phyloP scores from a whole-genome alignment of 2,888 invertebrate genomes.

The Chloroclystis v-ata region DNA sequence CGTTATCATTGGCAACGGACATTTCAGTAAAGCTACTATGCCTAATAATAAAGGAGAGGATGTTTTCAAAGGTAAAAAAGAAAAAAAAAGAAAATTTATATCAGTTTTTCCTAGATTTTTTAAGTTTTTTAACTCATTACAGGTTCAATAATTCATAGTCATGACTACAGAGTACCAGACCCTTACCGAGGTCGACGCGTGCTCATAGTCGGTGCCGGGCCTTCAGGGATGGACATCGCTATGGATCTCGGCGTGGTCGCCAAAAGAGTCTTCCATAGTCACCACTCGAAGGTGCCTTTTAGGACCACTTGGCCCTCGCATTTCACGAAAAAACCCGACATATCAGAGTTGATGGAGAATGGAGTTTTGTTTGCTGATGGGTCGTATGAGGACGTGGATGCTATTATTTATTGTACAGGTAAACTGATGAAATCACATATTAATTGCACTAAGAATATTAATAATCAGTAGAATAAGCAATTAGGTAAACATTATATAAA shows the following conservation, averaged over 20 bases:
- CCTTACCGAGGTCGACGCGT: slow-evolving; percentile 78
- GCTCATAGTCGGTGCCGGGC: slow-evolving; percentile 83
- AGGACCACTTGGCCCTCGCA: slow-evolving; percentile 64
- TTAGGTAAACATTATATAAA: too few species aligned
- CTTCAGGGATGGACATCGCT: slow-evolving; percentile 86
- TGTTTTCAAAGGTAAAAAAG: slow-evolving; percentile 64
- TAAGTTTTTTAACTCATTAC: too few species aligned
- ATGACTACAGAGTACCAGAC: slow-evolving; percentile 82
- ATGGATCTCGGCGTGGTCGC: slow-evolving; percentile 77
- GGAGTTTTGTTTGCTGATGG: slow-evolving; percentile 80
- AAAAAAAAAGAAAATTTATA: too few species aligned
- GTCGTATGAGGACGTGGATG: slow-evolving; percentile 78
- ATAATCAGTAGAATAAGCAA: too few species aligned
- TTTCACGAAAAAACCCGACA: slow-evolving; percentile 71
- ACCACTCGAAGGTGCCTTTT: slow-evolving; percentile 62
- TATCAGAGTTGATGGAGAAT: slow-evolving; percentile 68
- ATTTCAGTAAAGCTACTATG: slow-evolving; percentile 58
- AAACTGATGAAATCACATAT: too few species aligned
- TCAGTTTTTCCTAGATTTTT: too few species aligned
- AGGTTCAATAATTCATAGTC: slow-evolving; percentile 84
- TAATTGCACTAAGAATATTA: too few species aligned
- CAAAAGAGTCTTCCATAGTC: slow-evolving; percentile 69
- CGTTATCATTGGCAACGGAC: slow-evolving; percentile 84
- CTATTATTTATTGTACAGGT: slow-evolving; percentile 86
- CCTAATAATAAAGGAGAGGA: slow-evolving; percentile 55